A percentile compares a stretch with the other conserved stretches of the same genome.
These are phyloP conservation scores for Clarias batrachus DNA, from an alignment of 2,113 vertebrate genomes.

Conservation along the genomic window DNA sequence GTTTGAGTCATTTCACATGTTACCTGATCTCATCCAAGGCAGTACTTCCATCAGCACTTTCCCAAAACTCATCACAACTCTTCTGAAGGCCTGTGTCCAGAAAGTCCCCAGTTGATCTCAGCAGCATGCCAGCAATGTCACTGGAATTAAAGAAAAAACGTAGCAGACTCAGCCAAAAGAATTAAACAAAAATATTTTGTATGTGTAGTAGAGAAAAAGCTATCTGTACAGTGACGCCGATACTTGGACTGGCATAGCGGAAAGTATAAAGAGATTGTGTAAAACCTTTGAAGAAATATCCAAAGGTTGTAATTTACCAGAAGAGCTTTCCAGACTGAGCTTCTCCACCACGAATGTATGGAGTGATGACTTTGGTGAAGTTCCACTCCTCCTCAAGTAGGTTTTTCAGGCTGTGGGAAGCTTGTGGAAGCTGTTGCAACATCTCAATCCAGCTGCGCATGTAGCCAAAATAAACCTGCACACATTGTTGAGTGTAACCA, in stretches of 20 bases:
- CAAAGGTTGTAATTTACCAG: slow-evolving; percentile 73
- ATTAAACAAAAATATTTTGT: background rate
- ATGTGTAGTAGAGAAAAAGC: background rate
- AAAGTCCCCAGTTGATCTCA: slow-evolving; percentile 95
- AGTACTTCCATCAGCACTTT: slow-evolving; percentile 85
- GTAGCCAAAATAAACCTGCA: slow-evolving; percentile 97
- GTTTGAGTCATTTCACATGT: background rate
- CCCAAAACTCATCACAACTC: slow-evolving; percentile 90
- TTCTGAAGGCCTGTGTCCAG: slow-evolving; percentile 87
- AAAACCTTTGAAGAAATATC: background rate
- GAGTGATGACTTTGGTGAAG: slow-evolving; percentile 98
- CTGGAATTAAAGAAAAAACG: slow-evolving; percentile 63
- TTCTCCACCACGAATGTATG: slow-evolving; percentile 94
- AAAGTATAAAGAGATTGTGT: no score
- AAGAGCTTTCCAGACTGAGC: slow-evolving; percentile 97
- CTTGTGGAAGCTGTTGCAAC: slow-evolving; percentile 97
- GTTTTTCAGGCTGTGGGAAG: slow-evolving; percentile 98
- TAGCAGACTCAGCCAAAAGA: background rate
- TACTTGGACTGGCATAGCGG: background rate
- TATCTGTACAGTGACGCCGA: background rate
- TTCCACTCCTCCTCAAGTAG: slow-evolving; percentile 97
- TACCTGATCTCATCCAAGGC: slow-evolving; percentile 96
- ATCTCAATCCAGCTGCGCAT: slow-evolving; percentile 99
- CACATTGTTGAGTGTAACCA: background rate
- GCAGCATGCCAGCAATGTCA: slow-evolving; percentile 94